Evolutionary conservation across 2,113 vertebrate species (phyloP), one percentile per base, ranked within the genome.

Genomic region (Sinosuthora webbiana): DNA sequence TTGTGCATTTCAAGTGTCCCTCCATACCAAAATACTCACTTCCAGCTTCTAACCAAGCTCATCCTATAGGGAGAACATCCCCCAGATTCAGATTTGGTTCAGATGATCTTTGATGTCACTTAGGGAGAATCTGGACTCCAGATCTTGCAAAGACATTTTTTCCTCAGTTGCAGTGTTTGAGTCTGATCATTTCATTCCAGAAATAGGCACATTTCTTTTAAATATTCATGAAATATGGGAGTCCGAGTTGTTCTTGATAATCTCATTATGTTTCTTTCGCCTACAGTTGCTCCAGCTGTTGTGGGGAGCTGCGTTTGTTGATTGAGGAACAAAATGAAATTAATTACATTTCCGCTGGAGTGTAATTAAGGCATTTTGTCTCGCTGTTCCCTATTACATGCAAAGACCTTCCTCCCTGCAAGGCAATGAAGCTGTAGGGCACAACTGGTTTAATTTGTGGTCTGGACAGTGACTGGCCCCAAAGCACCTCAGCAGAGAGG

Each of bases 341-440:
- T 42, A 87, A 87, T 87, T 91, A 42, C 8, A 37, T 87, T 95
- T 93, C 56, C 0, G 0, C n/a, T 84, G 52, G 59, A 55, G 68
- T 80, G 30, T 81, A 94, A 83, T 67, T 89, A 71, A 89, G 41
- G 44, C 69, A 57, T 92, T 94, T 78, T 94, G 44, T 92, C 64
- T 94, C 5, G 0, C 33, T 78, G 16, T 78, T 90, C 50, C 13
- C 1, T 33, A 21, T 75, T 67, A 69, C 31, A 18, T 45, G 24
- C 76, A 47, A 83, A 71, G 64, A 88, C 33, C 11, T 94, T 82
- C 42, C 33, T 90, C 57, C 31, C 39, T 93, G 79, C 71, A 56
- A 83, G 67, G 83, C 69, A 63, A 16, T 31, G 64, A 50, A 81
- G 52, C 73, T 92, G 44, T 35, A 92, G 77, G 71, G 73, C 59